Evolutionary conservation across 2,113 vertebrate genomes (phyloP), one percentile per base, ranked within the genome.

Genomic region (Collichthys lucidus): DNA sequence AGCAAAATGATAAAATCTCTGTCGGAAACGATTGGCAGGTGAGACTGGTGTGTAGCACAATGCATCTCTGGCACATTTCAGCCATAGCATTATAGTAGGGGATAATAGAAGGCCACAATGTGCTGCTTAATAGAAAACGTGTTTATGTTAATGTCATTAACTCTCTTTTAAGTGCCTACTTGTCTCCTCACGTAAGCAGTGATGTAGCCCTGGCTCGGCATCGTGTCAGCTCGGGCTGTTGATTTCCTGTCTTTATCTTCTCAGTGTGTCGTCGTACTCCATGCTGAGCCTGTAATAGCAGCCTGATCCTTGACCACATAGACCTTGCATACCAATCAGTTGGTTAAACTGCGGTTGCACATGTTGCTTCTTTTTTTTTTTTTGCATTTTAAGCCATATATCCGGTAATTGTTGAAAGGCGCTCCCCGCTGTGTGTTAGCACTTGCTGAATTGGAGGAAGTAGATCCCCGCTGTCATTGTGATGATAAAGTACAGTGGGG

Each of bases 181-280:
- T 40, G 69, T 81, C 35, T n/a, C 66, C 20, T 11, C 24, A 49
- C 19, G 47, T 29, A 74, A 76, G 53, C 61, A 53, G 22, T 55
- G 40, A 85, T 42, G 64, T 73, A 56, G 80, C 69, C 69, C 57
- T 14, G 24, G 17, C 44, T 66, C 42, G 60, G 68, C 72, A 26
- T 72, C 15, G 1, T 40, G 31, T 72, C 74, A 65, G 78, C 47
- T 19, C 5, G 8, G 8, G 22, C 24, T 31, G 82, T 67, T 82
- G 62, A 85, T 85, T 87, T 82, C 29, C 72, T 72, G 73, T 84
- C 86, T 82, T 87, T 77, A 82, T 89, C 84, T 35, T 79, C 84
- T 31, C 77, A 72, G 86, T 29, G 67, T 82, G 83, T 11, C 22
- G 11, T 62, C 72, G 20, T 31, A 11, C 75, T 52, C 64, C 83